These are phyloP conservation scores for Barnardius zonarius DNA, from an alignment of 2,113 vertebrate species.

Conservation along the genomic window DNA sequence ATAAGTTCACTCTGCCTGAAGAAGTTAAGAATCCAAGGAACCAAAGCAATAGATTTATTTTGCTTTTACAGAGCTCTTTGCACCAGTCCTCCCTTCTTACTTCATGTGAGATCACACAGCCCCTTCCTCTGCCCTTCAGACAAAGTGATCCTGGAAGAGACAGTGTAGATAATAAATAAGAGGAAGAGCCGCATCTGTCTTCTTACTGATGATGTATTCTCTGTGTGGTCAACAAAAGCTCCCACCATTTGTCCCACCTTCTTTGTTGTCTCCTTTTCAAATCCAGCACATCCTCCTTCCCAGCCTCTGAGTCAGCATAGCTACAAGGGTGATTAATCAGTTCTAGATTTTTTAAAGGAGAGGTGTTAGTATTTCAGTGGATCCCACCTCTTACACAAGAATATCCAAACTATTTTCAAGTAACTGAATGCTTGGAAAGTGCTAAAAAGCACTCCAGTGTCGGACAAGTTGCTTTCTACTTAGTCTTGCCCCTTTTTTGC, in stretches of 20 bases:
- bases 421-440: background rate
- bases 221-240: background rate
- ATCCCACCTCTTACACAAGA: background rate
- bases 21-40: background rate
- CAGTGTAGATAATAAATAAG: background rate
- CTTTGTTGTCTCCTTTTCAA: background rate
- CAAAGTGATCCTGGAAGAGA: background rate
- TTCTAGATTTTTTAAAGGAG: background rate
- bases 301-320: background rate
- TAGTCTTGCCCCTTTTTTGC: background rate
- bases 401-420: background rate
- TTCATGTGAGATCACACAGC: background rate
- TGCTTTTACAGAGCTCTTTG: background rate
- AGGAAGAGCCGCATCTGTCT: background rate
- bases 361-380: background rate
- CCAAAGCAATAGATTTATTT: background rate
- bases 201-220: background rate
- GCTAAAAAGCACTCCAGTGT: background rate
- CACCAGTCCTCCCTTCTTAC: background rate
- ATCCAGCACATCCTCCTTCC: background rate
- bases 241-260: background rate
- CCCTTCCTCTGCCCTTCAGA: constrained; percentile 10
- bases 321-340: background rate
- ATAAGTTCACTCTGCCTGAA: background rate
- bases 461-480: background rate